phyloP scores from a whole-genome alignment of 2,888 invertebrate species.

The Ptychoptera contaminata region DNA sequence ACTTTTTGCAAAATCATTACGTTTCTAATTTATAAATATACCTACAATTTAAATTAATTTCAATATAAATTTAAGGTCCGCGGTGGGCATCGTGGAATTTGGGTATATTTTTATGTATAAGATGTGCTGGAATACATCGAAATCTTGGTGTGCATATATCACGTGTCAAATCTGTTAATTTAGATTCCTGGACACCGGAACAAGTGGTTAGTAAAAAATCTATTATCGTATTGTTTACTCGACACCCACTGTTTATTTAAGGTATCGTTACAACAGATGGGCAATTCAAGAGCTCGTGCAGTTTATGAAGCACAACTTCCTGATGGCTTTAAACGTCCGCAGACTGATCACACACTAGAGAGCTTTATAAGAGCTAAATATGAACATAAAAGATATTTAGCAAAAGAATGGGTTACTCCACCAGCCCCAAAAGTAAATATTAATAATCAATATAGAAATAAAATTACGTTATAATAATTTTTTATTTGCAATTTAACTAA shows the following conservation, averaged over 20 bases:
- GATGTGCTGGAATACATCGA: conserved; percentile 97
- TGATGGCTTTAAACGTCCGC: conserved; percentile 89
- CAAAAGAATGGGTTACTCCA: conserved; percentile 92
- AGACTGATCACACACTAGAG: conserved; percentile 84
- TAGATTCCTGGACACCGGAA: conserved; percentile 97
- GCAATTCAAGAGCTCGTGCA: conserved; percentile 89
- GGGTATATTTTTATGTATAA: conserved; percentile 94
- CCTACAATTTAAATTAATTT: no score
- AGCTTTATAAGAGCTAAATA: conserved; percentile 96
- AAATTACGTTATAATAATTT: background rate
- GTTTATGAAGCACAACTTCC: conserved; percentile 96
- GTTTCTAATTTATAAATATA: no score
- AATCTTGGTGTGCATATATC: conserved; percentile 98
- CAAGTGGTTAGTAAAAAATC: conserved; percentile 51
- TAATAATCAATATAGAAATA: background rate
- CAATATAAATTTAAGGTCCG: conserved; percentile 51
- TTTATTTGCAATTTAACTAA: no score
- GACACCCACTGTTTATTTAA: conserved; percentile 19
- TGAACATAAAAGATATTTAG: conserved; percentile 96
- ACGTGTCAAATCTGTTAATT: conserved; percentile 93
- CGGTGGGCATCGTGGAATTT: conserved; percentile 99
- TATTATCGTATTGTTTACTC: background rate
- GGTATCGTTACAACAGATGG: conserved; percentile 84
- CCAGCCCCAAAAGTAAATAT: conserved; percentile 47
- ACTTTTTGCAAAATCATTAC: no score